Evolutionary conservation across 2,888 invertebrate species (phyloP), one percentile per base, ranked within the genome.

Genomic region (Oscheius onirici): DNA sequence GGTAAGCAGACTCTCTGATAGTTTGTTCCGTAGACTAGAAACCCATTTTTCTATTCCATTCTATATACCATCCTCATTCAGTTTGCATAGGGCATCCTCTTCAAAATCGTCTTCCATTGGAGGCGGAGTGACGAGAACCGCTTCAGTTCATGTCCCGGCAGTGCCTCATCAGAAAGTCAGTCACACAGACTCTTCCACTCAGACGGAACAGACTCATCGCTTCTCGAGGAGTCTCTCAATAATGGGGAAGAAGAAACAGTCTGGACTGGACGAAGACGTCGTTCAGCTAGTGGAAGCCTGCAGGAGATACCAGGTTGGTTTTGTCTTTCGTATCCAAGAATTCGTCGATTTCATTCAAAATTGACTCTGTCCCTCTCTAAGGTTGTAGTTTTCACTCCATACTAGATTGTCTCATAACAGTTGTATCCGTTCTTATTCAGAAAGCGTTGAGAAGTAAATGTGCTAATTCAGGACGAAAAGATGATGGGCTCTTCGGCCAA

Each of bases 241-340:
- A 49, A 81, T 79, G 26, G 81, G 82, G 13, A 60, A 73, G 51
- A 77, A 79, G 58, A 86, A 85, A 70, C 81, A 79, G n/a, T 40
- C 41, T 20, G 72, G 68, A 13, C 49, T 86, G 24, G 86, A 86
- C 66, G 86, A 87, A 57, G 86, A 86, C 63, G 86, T 87, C 8
- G 81, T 83, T 55, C 80, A 83, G 55, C 71, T 86, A 55, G 86
- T 86, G 28, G 85, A 86, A 26, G 84, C 86, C 5, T 86, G 86
- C 58, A 61, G 84, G 51, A 71, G 86, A 65, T 86, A 86, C 74
- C 86, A 86, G 78, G 85, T 79, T 0, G 46, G 28, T 13, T 11
- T 41, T 3, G 22, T n/a, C n/a, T n/a, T n/a, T n/a, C n/a, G n/a
- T n/a, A n/a, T n/a, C n/a, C n/a, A n/a, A n/a, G n/a, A n/a, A n/a